These are phyloP conservation scores for Emberiza fucata DNA, from an alignment of 2,113 vertebrate species.

Conservation along the genomic window DNA sequence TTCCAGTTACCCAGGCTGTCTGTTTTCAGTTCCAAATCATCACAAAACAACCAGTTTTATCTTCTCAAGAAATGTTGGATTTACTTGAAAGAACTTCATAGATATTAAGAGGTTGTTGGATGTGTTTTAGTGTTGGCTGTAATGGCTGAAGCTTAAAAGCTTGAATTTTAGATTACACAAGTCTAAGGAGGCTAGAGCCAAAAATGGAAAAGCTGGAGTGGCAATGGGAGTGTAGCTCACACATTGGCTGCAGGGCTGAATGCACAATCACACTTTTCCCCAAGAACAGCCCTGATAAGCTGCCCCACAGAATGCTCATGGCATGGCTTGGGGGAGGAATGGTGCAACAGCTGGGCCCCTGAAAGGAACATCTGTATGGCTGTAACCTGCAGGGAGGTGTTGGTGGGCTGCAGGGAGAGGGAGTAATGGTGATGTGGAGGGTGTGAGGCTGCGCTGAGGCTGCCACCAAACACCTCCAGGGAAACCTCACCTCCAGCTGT, in stretches of 20 bases:
- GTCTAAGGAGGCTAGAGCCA: neutral
- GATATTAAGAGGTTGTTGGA: slow-evolving; percentile 33
- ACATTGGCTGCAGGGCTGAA: neutral
- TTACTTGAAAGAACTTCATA: slow-evolving; percentile 41
- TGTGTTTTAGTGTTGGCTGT: slow-evolving; percentile 9
- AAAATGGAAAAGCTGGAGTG: neutral
- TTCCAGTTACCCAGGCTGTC: slow-evolving; percentile 16
- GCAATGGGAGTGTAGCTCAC: neutral
- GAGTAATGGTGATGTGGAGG: rapidly evolving
- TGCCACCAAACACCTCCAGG: neutral
- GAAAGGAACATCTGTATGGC: neutral
- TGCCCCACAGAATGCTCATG: neutral
- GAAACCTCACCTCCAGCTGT: neutral
- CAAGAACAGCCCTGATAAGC: neutral
- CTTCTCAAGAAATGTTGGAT: slow-evolving; percentile 46
- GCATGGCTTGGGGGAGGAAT: neutral
- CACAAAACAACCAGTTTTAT: slow-evolving; percentile 32
- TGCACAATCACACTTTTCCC: neutral
- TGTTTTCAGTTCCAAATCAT: slow-evolving; percentile 26
- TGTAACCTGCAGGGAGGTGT: neutral
- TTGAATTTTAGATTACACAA: slow-evolving; percentile 3
- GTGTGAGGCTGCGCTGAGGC: neutral
- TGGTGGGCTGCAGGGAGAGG: neutral
- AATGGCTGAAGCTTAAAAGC: slow-evolving; percentile 22
- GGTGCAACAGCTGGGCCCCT: neutral